These are phyloP conservation scores for Heliconius ethilla DNA, from an alignment of 2,888 invertebrate species.

Conservation along the genomic window DNA sequence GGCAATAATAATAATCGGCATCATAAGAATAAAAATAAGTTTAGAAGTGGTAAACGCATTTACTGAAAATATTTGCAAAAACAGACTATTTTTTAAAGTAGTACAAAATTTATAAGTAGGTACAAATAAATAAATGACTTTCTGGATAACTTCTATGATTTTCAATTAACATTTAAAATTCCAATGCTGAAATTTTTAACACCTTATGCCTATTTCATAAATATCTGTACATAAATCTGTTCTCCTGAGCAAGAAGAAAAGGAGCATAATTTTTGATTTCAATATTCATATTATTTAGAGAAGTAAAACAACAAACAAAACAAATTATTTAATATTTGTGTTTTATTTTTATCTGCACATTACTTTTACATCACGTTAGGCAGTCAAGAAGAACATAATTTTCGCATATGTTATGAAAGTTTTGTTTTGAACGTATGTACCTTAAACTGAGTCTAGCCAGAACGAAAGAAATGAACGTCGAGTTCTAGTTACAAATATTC, in stretches of 20 bases:
- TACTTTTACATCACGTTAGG: background rate
- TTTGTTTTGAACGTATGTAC: too few species aligned
- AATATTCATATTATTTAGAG: background rate
- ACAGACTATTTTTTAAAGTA: background rate
- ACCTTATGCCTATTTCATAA: background rate
- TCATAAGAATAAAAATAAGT: background rate
- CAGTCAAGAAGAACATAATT: background rate
- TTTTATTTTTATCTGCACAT: background rate
- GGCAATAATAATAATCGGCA: conserved; percentile 34
- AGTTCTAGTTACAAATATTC: background rate
- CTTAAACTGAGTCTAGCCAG: too few species aligned
- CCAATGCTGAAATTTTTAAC: background rate
- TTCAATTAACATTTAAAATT: background rate
- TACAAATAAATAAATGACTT: too few species aligned
- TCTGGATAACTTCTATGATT: background rate
- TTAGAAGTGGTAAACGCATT: background rate
- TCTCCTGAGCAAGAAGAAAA: background rate
- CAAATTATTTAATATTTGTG: background rate
- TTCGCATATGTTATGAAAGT: background rate
- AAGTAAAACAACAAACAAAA: background rate
- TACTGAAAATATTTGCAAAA: background rate
- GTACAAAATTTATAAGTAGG: background rate
- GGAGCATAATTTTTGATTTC: background rate
- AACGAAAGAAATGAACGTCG: background rate
- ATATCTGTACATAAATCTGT: background rate